Evolutionary conservation across 2,113 vertebrate genomes (phyloP).

Genomic region (Chamaetylas fuelleborni): DNA sequence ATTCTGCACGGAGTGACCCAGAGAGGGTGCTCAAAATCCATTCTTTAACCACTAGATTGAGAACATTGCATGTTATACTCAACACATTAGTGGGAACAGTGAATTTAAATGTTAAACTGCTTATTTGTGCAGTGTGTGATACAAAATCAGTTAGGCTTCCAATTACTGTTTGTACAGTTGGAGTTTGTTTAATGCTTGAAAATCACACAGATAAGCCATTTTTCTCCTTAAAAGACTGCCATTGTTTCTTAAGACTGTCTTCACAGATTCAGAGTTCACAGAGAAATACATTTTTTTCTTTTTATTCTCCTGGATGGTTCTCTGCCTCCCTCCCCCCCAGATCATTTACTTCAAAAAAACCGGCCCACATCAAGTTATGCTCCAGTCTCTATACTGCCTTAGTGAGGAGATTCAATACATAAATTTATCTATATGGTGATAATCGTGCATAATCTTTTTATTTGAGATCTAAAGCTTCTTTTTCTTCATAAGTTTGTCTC

Average conservation of each 20-base stretch:
- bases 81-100: accelerated
- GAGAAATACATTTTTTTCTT: background rate
- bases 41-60: background rate
- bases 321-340: accelerated
- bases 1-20: background rate
- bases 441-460: background rate
- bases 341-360: background rate
- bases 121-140: background rate
- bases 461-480: background rate
- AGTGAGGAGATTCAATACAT: background rate
- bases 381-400: background rate
- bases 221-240: background rate
- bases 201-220: background rate
- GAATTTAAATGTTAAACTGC: background rate
- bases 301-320: background rate
- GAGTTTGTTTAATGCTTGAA: background rate
- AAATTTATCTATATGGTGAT: background rate
- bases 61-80: background rate
- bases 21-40: constrained; percentile 40
- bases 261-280: background rate
- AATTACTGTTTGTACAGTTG: background rate
- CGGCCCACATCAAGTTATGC: background rate
- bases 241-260: background rate
- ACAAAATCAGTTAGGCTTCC: background rate
- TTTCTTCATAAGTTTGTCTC: background rate